These are phyloP conservation scores for Pseudotriccus pelzelni DNA, from an alignment of 2,797 vertebrate genomes.

Conservation along the genomic window DNA sequence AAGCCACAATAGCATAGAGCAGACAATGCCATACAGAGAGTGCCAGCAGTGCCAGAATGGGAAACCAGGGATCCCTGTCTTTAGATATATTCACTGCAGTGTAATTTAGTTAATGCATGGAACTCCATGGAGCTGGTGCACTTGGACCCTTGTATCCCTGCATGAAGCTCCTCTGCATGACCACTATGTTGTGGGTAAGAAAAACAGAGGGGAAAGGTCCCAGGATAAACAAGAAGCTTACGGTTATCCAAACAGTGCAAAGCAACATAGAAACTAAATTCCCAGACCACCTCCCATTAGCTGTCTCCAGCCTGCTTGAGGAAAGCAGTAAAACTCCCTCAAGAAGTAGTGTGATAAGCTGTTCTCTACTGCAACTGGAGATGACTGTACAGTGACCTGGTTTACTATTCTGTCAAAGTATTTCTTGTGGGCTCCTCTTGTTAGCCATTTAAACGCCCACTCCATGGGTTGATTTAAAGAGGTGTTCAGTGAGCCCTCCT, in stretches of 20 bases:
- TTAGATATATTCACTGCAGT: not conserved
- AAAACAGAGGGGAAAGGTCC: not conserved
- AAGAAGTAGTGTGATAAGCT: rapidly evolving
- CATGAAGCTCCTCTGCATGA: rapidly evolving
- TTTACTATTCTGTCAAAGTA: not conserved
- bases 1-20: not conserved
- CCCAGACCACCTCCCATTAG: not conserved
- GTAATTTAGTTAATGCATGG: not conserved
- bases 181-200: not conserved
- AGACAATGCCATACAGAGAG: not conserved
- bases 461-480: not conserved
- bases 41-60: not conserved
- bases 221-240: not conserved
- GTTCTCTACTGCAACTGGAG: not conserved
- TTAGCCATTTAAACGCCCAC: not conserved
- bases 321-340: not conserved
- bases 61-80: not conserved
- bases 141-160: not conserved
- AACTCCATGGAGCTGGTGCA: not conserved
- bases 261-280: not conserved
- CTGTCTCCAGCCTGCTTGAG: not conserved
- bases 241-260: not conserved
- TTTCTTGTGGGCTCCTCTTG: not conserved
- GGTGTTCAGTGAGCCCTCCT: not conserved
- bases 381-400: not conserved